These are phyloP conservation scores for Takifugu flavidus DNA, from an alignment of 2,113 vertebrate species.

Conservation along the genomic window DNA sequence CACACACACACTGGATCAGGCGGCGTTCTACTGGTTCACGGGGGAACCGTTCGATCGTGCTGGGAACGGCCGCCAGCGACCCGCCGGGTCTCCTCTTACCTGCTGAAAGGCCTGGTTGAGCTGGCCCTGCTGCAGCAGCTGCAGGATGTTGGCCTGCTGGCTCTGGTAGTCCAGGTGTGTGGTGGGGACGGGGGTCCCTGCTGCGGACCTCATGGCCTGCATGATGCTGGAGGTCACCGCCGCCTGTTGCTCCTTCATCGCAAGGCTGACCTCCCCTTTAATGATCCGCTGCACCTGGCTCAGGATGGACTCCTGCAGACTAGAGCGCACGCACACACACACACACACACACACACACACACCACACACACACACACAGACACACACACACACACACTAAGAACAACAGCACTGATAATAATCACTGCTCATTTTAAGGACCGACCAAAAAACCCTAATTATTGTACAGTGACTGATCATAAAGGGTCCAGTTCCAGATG, in stretches of 20 bases:
- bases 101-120: constrained; percentile 99
- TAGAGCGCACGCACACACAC: constrained; percentile 44
- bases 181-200: constrained; percentile 89
- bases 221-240: constrained; percentile 96
- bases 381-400: no score
- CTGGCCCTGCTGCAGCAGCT: constrained; percentile 94
- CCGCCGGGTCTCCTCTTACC: constrained; percentile 66
- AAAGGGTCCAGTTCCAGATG: no score
- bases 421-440: no score
- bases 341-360: background rate
- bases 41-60: no score
- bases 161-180: constrained; percentile 93
- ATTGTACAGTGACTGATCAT: no score
- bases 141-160: constrained; percentile 91
- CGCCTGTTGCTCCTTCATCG: constrained; percentile 97
- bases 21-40: no score
- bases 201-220: constrained; percentile 96
- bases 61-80: no score
- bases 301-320: constrained; percentile 94
- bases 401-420: no score
- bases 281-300: constrained; percentile 93
- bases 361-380: no score
- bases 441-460: no score
- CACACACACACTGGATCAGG: background rate
- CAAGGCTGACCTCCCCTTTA: constrained; percentile 92